Conservation (phyloP, 2,113 vertebrate genomes). For the Plectropomus leopardus region DNA sequence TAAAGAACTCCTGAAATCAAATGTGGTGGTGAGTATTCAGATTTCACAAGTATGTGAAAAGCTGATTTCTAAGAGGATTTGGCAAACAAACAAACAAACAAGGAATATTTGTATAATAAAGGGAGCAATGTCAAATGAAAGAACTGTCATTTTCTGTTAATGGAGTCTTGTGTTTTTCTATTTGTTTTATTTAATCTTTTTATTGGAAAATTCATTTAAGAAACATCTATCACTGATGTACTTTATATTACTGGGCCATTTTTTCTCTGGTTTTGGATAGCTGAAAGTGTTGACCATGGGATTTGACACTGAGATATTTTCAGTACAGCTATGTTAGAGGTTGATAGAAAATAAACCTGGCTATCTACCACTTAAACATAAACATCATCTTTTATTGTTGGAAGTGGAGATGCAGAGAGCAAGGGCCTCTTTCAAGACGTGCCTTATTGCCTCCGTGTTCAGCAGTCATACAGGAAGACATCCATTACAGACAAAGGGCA, state of each 20-base stretch:
- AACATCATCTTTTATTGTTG: constrained; percentile 28
- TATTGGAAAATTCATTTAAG: neutral
- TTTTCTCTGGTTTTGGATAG: neutral
- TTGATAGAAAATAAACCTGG: neutral
- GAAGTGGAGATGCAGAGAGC: constrained; percentile 8
- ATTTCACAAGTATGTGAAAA: constrained; percentile 21
- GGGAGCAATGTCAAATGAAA: neutral
- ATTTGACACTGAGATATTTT: constrained; percentile 8
- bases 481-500: constrained; percentile 40
- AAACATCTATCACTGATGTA: neutral
- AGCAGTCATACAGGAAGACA: constrained; percentile 44
- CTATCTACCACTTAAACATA: neutral
- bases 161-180: neutral
- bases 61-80: constrained; percentile 45
- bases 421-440: constrained; percentile 5
- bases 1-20: constrained; percentile 44
- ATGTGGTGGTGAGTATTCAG: constrained; percentile 17
- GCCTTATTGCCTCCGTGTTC: constrained; percentile 16
- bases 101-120: neutral
- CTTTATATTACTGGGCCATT: neutral
- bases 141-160: neutral
- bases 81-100: constrained; percentile 26
- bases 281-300: neutral
- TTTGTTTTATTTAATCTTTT: neutral
- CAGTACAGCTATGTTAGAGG: neutral